A percentile compares a stretch with the other conserved stretches of the same genome.
These are phyloP conservation scores for Pyrrhia umbra DNA, from an alignment of 2,888 invertebrate genomes.

Conservation along the genomic window DNA sequence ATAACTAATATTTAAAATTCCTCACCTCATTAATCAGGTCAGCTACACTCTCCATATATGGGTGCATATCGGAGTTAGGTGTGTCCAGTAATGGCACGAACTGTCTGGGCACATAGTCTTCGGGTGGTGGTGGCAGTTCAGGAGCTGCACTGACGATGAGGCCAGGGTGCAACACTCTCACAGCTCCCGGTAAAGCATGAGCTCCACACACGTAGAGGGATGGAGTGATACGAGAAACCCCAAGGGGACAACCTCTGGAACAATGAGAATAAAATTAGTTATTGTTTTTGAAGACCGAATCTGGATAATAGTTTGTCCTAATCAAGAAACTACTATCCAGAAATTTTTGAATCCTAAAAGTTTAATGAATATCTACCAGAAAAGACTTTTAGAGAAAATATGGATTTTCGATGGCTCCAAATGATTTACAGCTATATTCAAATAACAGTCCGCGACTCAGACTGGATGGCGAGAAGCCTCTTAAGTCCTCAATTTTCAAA, in stretches of 20 bases:
- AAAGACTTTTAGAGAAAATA: no score
- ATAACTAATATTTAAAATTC: slow-evolving; percentile 24
- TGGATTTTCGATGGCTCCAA: no score
- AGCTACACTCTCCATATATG: slow-evolving; percentile 94
- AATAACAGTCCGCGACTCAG: no score
- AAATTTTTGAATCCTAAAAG: not conserved
- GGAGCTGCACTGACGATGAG: slow-evolving; percentile 95
- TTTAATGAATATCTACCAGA: no score
- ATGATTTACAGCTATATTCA: no score
- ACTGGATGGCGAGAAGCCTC: no score
- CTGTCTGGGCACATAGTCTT: slow-evolving; percentile 91
- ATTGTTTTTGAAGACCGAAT: no score
- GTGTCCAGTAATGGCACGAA: slow-evolving; percentile 94
- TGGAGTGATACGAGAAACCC: slow-evolving; percentile 93
- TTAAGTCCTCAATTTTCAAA: slow-evolving; percentile 16
- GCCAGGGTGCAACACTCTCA: slow-evolving; percentile 92
- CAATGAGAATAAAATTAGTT: slow-evolving; percentile 29
- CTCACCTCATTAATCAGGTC: slow-evolving; percentile 94
- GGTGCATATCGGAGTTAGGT: slow-evolving; percentile 92
- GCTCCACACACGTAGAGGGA: slow-evolving; percentile 95
- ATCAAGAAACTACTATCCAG: not conserved
- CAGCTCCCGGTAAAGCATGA: slow-evolving; percentile 92
- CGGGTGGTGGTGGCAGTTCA: slow-evolving; percentile 93
- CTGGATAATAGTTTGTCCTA: no score
- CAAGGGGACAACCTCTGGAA: slow-evolving; percentile 88